Base-by-base conservation (phyloP, 2,888 invertebrate species). In the Tolmerus cingulatus region DNA sequence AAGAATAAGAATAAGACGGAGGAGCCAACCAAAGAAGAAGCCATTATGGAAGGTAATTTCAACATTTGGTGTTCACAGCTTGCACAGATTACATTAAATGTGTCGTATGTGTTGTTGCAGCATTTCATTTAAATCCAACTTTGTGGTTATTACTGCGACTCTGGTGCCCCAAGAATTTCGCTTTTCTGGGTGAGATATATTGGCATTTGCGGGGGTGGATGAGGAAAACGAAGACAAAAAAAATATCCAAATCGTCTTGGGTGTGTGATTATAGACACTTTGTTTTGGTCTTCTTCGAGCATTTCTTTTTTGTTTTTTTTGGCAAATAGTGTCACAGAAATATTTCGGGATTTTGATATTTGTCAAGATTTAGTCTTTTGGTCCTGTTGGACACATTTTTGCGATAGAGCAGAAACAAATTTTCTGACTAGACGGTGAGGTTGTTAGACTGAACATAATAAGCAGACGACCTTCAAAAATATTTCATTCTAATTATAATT, bases 71-170 rank as follows among this genome's bases (percentile, higher is more conserved):
- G 82, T 82, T 82, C 82, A 82, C 82, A 82, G 82, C 82, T 82
- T 82, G 82, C 57, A 82, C 82, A 82, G 82, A 82, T 82, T 82
- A 82, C 82, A 57, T 66, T 57, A 82, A 82, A 82, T 57, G 82
- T 82, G n/a, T 82, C 57, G 66, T 57, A 66, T 82, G 82, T 82
- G 82, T 81, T 82, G 82, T 66, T 82, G 82, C 57, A 82, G 82
- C 66, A 66, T 82, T 82, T 82, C 82, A 82, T 82, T 82, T 82
- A 82, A 82, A 82, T 82, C 82, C 82, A 82, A 82, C 82, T 82
- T 82, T 82, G 82, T 82, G 82, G 82, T 82, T 82, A 82, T 82
- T 82, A 82, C 82, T 82, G 30, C 79, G 5, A 79, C n/a, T 27
- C 51, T 79, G 23, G 79, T 27, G 66, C 66, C 27, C 27, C 66